Evolutionary conservation across 2,113 vertebrate genomes (phyloP).

Genomic region (Craseonycteris thonglongyai): DNA sequence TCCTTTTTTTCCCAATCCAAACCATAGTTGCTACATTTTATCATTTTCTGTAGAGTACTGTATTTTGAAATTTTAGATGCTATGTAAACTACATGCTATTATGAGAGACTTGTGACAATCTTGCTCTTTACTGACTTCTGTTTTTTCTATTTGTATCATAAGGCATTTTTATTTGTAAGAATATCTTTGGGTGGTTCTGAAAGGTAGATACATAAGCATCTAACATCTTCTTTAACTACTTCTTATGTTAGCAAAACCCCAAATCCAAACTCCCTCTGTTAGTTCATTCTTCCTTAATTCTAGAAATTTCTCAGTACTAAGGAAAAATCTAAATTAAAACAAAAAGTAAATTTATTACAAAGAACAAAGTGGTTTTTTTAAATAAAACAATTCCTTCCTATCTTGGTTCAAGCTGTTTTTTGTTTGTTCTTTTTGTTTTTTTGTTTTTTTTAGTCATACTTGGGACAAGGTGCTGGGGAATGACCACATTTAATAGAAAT

Average conservation of each 20-base stretch:
- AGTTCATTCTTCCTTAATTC: not conserved
- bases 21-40: not conserved
- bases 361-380: not conserved
- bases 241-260: not conserved
- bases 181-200: not conserved
- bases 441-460: not conserved
- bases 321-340: not conserved
- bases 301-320: not conserved
- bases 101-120: not conserved
- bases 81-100: not conserved
- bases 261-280: not conserved
- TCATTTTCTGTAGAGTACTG: not conserved
- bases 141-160: not conserved
- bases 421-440: too few relatives aligned
- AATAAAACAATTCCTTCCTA: not conserved
- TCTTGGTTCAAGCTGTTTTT: not conserved
- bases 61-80: not conserved
- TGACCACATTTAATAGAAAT: not conserved
- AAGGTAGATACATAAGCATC: conserved; percentile 27
- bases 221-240: conserved; percentile 9
- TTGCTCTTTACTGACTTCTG: not conserved
- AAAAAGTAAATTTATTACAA: not conserved
- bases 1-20: not conserved
- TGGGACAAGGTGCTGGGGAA: not conserved
- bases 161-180: not conserved